Conservation (phyloP, 2,113 vertebrate genomes). For the Rhipidura dahli region DNA sequence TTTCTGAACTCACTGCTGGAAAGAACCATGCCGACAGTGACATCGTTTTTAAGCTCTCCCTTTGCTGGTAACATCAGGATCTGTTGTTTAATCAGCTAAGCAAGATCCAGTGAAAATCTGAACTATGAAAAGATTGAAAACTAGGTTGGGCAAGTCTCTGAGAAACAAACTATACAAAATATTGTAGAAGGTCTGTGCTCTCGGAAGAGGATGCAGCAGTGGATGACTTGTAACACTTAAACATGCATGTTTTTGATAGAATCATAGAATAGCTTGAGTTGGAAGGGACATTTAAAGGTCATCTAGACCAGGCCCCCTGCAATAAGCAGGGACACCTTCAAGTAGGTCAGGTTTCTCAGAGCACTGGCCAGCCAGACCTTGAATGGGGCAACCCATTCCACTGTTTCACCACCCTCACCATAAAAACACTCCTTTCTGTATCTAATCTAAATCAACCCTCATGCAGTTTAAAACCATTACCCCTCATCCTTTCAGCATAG, state of each 20-base stretch:
- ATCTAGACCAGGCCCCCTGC: neutral
- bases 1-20: neutral
- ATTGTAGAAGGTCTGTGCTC: no score
- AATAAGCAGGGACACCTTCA: neutral
- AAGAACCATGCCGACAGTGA: neutral
- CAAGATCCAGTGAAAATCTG: neutral
- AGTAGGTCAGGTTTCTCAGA: neutral
- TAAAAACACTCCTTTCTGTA: neutral
- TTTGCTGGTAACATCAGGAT: neutral
- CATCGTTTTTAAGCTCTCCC: neutral
- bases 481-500: neutral
- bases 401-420: neutral
- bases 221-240: neutral
- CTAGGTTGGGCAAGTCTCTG: neutral
- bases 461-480: neutral
- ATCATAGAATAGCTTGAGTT: neutral
- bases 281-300: neutral
- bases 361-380: neutral
- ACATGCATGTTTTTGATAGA: neutral
- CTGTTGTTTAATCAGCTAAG: neutral
- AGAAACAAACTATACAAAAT: neutral
- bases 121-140: neutral
- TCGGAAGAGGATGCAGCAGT: neutral
- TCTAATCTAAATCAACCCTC: neutral
- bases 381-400: neutral